Base-by-base conservation (phyloP, 2,797 vertebrate species). In the Synaphobranchus kaupii region DNA sequence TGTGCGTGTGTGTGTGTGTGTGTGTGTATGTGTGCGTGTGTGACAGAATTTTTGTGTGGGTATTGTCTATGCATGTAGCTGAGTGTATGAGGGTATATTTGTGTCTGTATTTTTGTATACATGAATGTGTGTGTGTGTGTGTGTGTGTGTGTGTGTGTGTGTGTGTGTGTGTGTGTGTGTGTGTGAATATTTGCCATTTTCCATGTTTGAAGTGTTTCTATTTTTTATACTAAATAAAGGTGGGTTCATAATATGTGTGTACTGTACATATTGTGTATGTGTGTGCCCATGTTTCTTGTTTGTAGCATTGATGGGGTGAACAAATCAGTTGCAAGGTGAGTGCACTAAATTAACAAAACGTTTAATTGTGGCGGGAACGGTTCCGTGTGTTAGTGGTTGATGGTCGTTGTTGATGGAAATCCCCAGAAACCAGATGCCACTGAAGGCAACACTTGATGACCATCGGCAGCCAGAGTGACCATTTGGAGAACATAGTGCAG, bases 151-250 rank as follows among this genome's bases (percentile, higher is more conserved):
- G 28, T 48, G 34, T 85, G 54, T 85, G 84, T 84, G 56, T 34
- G 83, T 63, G 58, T 68, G 34, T 48, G 83, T 84, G 58, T 63
- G 28, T 48, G 34, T 85, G 54, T 85, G 84, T 84, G 56, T 84
- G 25, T 54, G 13, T 31, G 82, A 5, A 25, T 20, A 20, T 5
- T 5, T 63, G 60, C 20, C 4, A 56, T 10, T 56, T 9, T 9
- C 1, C 54, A 56, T 56, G 9, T 56, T 9, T 56, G 54, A 9
- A 56, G 9, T 60, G 58, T 22, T 13, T 60, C 13, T 22, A 20
- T 60, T 13, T 0, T 13, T 60, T 13, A 4, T 17, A 17, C 13
- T 60, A 15, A 1, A 17, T 60, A 17, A 17, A 17, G 54, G 54
- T 56, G 54, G 54, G 54, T 56, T 9, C 54, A 9, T 56, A 17